Evolutionary conservation across 1,140 invertebrate species (phyloP), one percentile per base, ranked within the genome.

Genomic region (Caenorhabditis briggsae): DNA sequence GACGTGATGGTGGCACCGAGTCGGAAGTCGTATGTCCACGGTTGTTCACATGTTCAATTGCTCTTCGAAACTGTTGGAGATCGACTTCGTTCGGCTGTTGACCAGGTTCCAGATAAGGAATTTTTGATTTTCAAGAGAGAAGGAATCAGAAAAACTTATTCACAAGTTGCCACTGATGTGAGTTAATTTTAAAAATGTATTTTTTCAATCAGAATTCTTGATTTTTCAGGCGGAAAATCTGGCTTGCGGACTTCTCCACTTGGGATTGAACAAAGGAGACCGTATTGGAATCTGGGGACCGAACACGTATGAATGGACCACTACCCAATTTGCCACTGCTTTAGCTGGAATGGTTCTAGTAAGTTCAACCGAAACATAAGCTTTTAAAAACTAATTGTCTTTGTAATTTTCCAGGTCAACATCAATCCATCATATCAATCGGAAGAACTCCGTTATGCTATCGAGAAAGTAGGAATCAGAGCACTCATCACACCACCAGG

Each of bases 271-370:
- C 86, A 94, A 93, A 78, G 96, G 96, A 0, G 97, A 99, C 90
- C 92, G 95, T 9, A 89, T 99, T 3, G 97, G 95, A 0, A 93
- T 98, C 16, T 98, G 96, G 96, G 95, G 95, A 0, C 96, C 96
- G 0, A 99, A 98, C 93, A 94, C 94, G 41, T 91, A 95, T 8
- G 95, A 96, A 90, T 99, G 97, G 96, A 93, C 96, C 6, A 90
- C 97, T 0, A 93, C 95, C 0, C 94, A 95, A 89, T 93, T 96
- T 88, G 97, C 95, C 0, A 95, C 95, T 6, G 95, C 95, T 0
- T 95, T 96, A 88, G 95, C 95, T 14, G 97, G 97, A 0, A 92
- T 97, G 0, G 94, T 97, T 86, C 92, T 95, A 85, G 97, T 87
- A 59, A 83, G 59, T 78, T 50, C 7, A 41, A 48, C 55, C 56